phyloP scores from a whole-genome alignment of 2,113 vertebrate genomes.

The Macrotus californicus region DNA sequence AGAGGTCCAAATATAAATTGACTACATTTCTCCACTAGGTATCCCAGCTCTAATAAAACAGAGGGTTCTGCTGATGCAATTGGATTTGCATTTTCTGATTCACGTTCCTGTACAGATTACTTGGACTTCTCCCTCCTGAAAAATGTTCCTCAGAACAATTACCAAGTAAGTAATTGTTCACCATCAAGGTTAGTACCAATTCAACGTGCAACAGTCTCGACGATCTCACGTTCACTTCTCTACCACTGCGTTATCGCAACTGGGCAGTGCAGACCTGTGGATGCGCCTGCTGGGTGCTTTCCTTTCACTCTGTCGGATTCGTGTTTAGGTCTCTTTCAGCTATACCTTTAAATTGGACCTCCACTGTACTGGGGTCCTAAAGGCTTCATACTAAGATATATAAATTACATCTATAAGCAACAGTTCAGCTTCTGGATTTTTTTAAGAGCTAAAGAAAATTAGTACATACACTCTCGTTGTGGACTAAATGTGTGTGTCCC shows the following conservation, averaged over 20 bases:
- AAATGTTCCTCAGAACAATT: background rate
- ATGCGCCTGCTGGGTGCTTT: accelerated
- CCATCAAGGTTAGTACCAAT: background rate
- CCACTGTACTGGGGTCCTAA: background rate
- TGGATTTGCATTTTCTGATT: background rate
- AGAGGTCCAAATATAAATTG: background rate
- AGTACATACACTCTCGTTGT: background rate
- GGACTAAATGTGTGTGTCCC: background rate
- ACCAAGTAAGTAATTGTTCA: background rate
- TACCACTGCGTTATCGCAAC: no score
- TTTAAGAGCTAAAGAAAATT: background rate
- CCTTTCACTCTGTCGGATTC: background rate
- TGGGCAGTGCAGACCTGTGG: background rate
- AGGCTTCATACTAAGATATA: background rate
- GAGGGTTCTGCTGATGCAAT: background rate
- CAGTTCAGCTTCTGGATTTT: background rate
- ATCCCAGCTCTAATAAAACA: background rate
- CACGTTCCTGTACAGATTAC: background rate
- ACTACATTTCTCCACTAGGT: background rate
- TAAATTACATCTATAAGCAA: background rate
- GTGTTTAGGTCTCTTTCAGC: background rate
- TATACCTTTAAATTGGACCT: background rate
- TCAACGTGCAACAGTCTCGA: background rate
- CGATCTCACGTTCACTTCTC: background rate
- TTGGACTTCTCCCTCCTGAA: background rate